Base-by-base conservation (phyloP, 2,113 vertebrate species). In the Cyphomyrus discorhynchus region DNA sequence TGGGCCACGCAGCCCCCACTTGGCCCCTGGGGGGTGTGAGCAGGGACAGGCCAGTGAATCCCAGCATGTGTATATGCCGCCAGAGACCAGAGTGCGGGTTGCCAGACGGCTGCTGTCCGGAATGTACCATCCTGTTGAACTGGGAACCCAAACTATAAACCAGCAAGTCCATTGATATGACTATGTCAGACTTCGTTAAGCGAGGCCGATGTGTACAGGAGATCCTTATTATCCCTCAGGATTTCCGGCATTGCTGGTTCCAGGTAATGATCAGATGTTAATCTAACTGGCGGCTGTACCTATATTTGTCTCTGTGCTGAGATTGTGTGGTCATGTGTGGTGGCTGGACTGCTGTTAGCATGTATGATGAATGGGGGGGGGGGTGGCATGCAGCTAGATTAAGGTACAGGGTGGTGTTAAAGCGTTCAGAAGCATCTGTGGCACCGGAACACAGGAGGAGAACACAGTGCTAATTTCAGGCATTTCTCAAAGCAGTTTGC, bases 401-500 rank as follows among this genome's bases (percentile, higher is more conserved):
- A 21, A 80, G 35, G 35, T 42, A 80, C 35, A 42, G 74, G 31
- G 42, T n/a, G 13, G 56, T 88, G 39, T 39, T 24, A 46, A 46
- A 86, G 47, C 0, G 10, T 24, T 80, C 17, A 49, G 24, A 5
- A 50, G 21, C n/a, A 21, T 47, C 53, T 31, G n/a, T n/a, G 24
- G 27, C 50, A 35, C 52, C 6, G 0, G 27, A 52, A 86, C 49
- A 42, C 70, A 35, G 15, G 13, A 7, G 13, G 35, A 39, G 5
- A 80, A 39, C 52, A 84, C 66, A 91, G 90, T 31, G 84, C 3
- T 89, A 66, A 50, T 77, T 66, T 87, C 90, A 17, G 45, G 3
- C 1, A 70, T 88, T 88, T 83, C 74, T 87, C 42, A 88, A 89
- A 91, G 31, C 45, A 27, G 49, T 88, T 82, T 93, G 10, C 1